Base-by-base conservation (phyloP, 2,113 vertebrate species). In the Cichladusa arquata region DNA sequence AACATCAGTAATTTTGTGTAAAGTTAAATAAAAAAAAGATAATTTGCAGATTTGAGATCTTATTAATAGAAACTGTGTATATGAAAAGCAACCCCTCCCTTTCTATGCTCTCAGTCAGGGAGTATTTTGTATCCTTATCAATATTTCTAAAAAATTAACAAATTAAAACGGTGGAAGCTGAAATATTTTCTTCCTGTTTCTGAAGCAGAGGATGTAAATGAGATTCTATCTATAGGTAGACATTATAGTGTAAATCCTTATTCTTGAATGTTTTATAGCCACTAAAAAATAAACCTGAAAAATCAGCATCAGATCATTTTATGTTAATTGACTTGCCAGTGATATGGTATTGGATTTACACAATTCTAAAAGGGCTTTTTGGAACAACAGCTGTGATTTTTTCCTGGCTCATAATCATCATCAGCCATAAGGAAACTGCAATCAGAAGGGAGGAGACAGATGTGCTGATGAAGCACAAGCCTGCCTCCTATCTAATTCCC, bases 381-480 rank as follows among this genome's bases (percentile, higher is more conserved):
- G 44, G 25, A 95, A 51, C 25, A 79, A 90, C 96, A 96, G 76
- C 71, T 93, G 86, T 89, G 70, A 76, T 84, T 79, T 87, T 53
- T 94, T 84, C 69, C 61, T 89, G 69, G 31, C 78, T 93, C 23
- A n/a, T 86, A 74, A 88, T 83, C 72, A 92, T 31, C 64, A 87
- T 8, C 61, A 91, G 44, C 83, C 84, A 18, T 83, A 95, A 94
- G 73, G 77, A 95, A 95, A 81, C 81, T 71, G 72, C 69, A 93
- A 11, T 92, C 77, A 85, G 84, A 93, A 79, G 6, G 10, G 56
- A 93, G 47, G 53, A 95, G 94, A 92, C 78, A 56, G 86, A 95
- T 93, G 58, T 94, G 93, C 91, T 97, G 93, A 95, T 76, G 70
- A 91, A 94, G 93, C 91, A 91, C 83, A 92, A 96, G 61, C 70